Conservation (phyloP, 2,797 vertebrate genomes). For the Sebastes jordani region DNA sequence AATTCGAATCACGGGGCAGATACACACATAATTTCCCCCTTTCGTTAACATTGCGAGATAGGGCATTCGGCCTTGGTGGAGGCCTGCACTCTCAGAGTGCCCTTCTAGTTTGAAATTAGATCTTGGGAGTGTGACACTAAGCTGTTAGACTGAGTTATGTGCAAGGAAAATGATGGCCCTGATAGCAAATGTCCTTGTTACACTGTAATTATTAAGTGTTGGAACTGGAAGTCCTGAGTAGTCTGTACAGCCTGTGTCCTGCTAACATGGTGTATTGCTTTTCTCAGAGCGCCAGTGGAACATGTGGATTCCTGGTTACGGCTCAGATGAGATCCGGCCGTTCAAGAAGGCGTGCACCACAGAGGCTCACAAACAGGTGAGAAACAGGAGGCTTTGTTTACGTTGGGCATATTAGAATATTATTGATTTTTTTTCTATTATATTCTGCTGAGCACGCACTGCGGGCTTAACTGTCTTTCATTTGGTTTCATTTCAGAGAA, state of each 20-base stretch:
- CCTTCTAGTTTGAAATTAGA: not conserved
- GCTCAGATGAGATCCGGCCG: slow-evolving; percentile 97
- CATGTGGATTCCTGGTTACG: slow-evolving; percentile 99
- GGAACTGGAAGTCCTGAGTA: not conserved
- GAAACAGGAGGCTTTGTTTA: not conserved
- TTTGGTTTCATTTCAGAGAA: slow-evolving; percentile 87
- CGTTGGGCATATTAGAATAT: not conserved
- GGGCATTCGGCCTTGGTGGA: not conserved
- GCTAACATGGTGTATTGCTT: not conserved
- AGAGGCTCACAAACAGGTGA: slow-evolving; percentile 99
- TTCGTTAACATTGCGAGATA: not conserved
- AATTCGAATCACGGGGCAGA: not conserved
- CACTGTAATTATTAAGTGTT: not conserved
- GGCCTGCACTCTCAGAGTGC: not conserved
- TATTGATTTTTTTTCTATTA: not conserved
- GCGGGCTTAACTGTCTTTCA: not conserved
- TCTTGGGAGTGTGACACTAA: not conserved
- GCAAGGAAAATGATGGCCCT: not conserved
- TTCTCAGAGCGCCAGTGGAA: slow-evolving; percentile 96
- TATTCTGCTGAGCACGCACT: not conserved
- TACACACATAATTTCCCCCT: not conserved
- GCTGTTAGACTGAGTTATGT: not conserved
- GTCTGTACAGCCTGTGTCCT: not conserved
- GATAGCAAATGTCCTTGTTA: not conserved
- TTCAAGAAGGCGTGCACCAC: slow-evolving; percentile 99